A percentile compares a stretch with the other conserved stretches of the same genome.
phyloP scores from a whole-genome alignment of 2,113 vertebrate genomes.

The Bubalus kerabau region DNA sequence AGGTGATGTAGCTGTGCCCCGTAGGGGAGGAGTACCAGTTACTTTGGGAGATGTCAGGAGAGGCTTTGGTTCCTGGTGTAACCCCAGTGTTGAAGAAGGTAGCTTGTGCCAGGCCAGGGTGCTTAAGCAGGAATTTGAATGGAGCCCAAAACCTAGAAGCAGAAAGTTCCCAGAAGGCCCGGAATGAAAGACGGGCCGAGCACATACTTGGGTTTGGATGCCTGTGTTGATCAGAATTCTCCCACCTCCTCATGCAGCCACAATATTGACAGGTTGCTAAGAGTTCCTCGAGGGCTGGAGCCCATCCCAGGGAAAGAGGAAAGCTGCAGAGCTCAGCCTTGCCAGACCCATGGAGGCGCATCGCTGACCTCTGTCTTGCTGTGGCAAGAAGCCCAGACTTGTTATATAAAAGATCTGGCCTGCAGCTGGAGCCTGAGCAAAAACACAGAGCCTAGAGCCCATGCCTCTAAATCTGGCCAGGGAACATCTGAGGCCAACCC shows the following conservation, averaged over 20 bases:
- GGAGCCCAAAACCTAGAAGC: constrained; percentile 39
- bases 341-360: constrained; percentile 62
- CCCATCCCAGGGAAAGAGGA: constrained; percentile 60
- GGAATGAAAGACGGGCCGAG: constrained; percentile 8
- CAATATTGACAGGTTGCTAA: constrained; percentile 83
- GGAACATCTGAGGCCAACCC: constrained; percentile 45
- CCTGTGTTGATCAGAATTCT: constrained; percentile 47
- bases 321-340: constrained; percentile 26
- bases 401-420: constrained; percentile 78
- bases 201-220: constrained; percentile 23
- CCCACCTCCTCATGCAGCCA: constrained; percentile 49
- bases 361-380: constrained; percentile 57
- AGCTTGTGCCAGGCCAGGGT: constrained; percentile 6
- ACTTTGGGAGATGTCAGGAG: neutral
- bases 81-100: neutral
- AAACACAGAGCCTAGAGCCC: constrained; percentile 50
- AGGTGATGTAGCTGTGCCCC: neutral
- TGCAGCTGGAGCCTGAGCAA: constrained; percentile 34
- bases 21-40: neutral
- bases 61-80: neutral
- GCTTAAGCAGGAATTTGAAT: constrained; percentile 34
- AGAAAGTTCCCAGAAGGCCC: constrained; percentile 51
- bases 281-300: constrained; percentile 79
- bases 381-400: constrained; percentile 71
- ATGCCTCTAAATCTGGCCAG: constrained; percentile 58